Conservation (phyloP, 2,797 vertebrate genomes). For the Heterohyrax brucei region DNA sequence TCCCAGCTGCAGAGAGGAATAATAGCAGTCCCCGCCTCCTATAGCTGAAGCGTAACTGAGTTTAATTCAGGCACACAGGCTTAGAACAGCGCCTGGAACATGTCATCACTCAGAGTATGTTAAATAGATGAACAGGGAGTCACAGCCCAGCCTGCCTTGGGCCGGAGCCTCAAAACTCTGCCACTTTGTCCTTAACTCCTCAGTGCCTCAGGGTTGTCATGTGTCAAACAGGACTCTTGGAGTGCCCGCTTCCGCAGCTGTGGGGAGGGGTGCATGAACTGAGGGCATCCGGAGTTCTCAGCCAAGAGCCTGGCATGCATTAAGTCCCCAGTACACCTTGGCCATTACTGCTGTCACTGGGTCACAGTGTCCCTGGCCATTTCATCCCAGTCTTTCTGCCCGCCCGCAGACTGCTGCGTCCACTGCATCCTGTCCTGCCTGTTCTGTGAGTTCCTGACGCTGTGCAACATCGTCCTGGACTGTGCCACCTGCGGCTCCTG, state of each 20-base stretch:
- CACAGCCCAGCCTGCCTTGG: not conserved
- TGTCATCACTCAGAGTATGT: rapidly evolving
- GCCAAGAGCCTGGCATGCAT: not conserved
- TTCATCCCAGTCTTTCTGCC: rapidly evolving
- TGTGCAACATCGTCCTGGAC: conserved; percentile 98
- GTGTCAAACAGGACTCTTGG: not conserved
- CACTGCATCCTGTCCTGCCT: conserved; percentile 99
- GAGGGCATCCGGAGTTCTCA: rapidly evolving
- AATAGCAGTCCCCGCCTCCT: not conserved
- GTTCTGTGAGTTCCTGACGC: conserved; percentile 98
- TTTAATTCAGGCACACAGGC: not conserved
- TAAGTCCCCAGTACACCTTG: not conserved
- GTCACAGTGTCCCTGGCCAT: rapidly evolving
- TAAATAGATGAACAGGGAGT: not conserved
- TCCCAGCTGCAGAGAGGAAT: not conserved
- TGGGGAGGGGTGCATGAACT: rapidly evolving
- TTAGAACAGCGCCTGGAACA: not conserved
- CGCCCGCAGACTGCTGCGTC: conserved; percentile 96
- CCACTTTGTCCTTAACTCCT: too few species aligned
- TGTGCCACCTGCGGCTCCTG: conserved; percentile 98
- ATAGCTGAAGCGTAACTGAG: not conserved
- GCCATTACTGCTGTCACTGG: not conserved
- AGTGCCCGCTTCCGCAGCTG: not conserved
- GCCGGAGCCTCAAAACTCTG: not conserved
- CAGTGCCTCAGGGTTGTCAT: not conserved